Evolutionary conservation across 2,888 invertebrate genomes (phyloP), one percentile per base, ranked within the genome.

Genomic region (Apodemia duryi): DNA sequence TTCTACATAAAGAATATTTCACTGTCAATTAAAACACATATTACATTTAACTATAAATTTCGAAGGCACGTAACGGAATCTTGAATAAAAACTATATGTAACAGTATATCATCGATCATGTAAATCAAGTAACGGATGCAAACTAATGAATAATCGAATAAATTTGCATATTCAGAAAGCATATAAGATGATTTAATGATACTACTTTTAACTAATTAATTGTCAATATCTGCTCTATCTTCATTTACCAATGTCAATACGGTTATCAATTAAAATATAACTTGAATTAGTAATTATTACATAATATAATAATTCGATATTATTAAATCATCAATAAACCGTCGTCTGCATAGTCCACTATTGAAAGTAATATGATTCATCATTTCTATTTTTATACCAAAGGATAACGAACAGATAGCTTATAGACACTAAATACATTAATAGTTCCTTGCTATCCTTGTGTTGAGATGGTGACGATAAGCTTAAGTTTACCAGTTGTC

Each of bases 91-190:
- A 43, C 21, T 38, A 61, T 38, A 35, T 43, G 61, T 61, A 61
- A 61, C 61, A 61, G 61, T 61, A 61, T 41, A 61, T 32, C 61
- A 43, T 35, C 41, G 41, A 61, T 61, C 38, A 43, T 61, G 61
- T 21, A 43, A 61, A 61, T 61, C 61, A 13, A 21, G 7, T 61
- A 61, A 41, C 61, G 61, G 61, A 54, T 54, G 54, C 54, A 41
- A 41, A 61, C 3, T 5, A 21, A 21, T 35, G 43, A n/a, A 61
- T 29, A 38, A 61, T 61, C 61, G 54, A 54, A 57, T 32, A 10
- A 10, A 57, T 57, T 57, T 57, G 13, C 57, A 57, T 57, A 54
- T 13, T 13, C 46, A 46, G 13, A 46, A 13, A 46, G 46, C 46
- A 46, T 46, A 38, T 38, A 38, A 46, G 46, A 4, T 46, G 13